A percentile compares a stretch with the other conserved stretches of the same genome.
Conservation (phyloP, 2,797 vertebrate species). For the Craterocephalus amniculus region DNA sequence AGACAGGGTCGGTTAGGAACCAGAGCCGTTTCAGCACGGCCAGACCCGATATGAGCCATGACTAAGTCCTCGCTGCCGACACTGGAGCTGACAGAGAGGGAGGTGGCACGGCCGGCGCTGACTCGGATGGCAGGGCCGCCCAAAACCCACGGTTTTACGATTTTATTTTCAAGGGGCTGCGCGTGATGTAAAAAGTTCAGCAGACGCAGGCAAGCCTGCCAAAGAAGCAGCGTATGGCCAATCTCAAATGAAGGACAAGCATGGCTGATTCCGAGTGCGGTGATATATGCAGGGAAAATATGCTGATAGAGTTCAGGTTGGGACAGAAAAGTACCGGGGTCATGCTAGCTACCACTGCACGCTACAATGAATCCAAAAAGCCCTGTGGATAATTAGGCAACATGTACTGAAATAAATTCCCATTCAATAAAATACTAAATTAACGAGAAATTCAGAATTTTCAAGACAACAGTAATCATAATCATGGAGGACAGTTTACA, state of each 20-base stretch:
- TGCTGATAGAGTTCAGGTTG: conserved; percentile 55
- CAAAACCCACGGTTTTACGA: conserved; percentile 62
- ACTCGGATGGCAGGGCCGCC: conserved; percentile 40
- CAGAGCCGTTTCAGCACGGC: conserved; percentile 27
- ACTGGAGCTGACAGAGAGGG: conserved; percentile 36
- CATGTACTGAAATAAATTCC: background rate
- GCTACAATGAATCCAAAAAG: background rate
- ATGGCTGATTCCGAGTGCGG: conserved; percentile 34
- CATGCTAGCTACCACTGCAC: conserved; percentile 6
- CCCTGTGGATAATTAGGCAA: background rate
- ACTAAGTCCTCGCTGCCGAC: conserved; percentile 23
- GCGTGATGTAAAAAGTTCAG: conserved; percentile 70
- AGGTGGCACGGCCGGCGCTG: conserved; percentile 26
- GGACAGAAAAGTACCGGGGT: conserved; percentile 40
- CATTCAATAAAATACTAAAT: background rate
- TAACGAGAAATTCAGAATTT: background rate
- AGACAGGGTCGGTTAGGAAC: conserved; percentile 22
- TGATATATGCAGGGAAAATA: conserved; percentile 55
- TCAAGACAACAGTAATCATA: background rate
- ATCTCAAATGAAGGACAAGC: conserved; percentile 61
- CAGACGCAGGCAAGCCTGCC: conserved; percentile 55
- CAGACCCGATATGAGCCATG: conserved; percentile 44
- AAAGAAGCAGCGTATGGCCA: conserved; percentile 49
- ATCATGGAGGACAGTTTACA: background rate
- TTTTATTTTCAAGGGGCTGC: conserved; percentile 46